Evolutionary conservation across 2,888 invertebrate species (phyloP).

Genomic region (Drosophila birchii): DNA sequence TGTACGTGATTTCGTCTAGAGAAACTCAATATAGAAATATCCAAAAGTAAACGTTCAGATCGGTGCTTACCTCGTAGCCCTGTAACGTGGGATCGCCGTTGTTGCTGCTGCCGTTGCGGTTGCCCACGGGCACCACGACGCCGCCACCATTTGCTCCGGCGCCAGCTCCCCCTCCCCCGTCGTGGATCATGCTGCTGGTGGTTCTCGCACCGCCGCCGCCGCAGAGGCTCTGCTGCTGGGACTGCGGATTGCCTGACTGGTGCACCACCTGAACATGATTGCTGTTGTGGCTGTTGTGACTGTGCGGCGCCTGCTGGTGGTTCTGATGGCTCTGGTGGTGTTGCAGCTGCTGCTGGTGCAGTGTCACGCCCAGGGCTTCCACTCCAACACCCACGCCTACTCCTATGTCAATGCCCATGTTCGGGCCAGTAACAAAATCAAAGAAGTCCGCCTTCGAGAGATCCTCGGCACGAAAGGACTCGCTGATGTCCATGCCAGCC

Average conservation of each 20-base stretch:
- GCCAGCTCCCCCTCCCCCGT: slow-evolving; percentile 65
- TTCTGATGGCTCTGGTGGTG: slow-evolving; percentile 53
- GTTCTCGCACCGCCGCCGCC: slow-evolving; percentile 63
- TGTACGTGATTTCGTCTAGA: neutral
- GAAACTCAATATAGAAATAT: neutral
- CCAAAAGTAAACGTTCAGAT: neutral
- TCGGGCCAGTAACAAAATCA: slow-evolving; percentile 94
- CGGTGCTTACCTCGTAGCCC: slow-evolving; percentile 83
- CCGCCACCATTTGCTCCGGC: slow-evolving; percentile 46
- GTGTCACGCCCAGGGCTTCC: slow-evolving; percentile 81
- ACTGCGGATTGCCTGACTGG: slow-evolving; percentile 63
- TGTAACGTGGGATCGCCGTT: slow-evolving; percentile 84
- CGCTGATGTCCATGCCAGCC: slow-evolving; percentile 92
- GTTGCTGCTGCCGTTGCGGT: slow-evolving; percentile 67
- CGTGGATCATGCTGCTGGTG: slow-evolving; percentile 72
- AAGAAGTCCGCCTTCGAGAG: slow-evolving; percentile 95
- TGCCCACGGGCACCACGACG: slow-evolving; percentile 56
- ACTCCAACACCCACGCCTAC: slow-evolving; percentile 79
- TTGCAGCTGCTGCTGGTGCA: slow-evolving; percentile 66
- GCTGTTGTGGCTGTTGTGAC: slow-evolving; percentile 53
- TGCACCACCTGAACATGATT: slow-evolving; percentile 50
- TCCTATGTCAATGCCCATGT: slow-evolving; percentile 86
- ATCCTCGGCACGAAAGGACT: slow-evolving; percentile 91
- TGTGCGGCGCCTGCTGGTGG: slow-evolving; percentile 52
- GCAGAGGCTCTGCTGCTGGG: slow-evolving; percentile 66